phyloP scores from a whole-genome alignment of 2,797 vertebrate species.

The Phataginus tricuspis region DNA sequence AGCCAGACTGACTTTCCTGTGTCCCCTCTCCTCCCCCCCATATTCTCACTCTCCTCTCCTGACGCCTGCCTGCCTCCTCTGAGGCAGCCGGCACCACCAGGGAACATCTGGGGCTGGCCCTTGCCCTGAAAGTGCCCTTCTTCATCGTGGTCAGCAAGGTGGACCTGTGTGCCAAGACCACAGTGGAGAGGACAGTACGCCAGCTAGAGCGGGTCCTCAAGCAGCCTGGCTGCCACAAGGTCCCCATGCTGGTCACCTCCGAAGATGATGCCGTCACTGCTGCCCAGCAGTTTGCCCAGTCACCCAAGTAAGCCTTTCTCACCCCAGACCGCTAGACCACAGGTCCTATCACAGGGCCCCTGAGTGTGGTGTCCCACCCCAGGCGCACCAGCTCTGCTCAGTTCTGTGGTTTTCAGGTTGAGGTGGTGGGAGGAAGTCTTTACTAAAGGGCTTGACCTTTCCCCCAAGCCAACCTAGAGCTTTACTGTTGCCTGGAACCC shows the following conservation, averaged over 20 bases:
- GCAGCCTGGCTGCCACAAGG: constrained; percentile 97
- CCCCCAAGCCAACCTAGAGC: background rate
- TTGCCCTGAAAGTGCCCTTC: constrained; percentile 98
- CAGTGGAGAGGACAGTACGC: constrained; percentile 94
- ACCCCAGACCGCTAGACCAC: background rate
- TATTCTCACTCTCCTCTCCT: constrained; percentile 26
- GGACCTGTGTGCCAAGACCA: constrained; percentile 93
- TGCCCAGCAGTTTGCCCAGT: constrained; percentile 96
- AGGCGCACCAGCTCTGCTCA: background rate
- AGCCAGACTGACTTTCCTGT: background rate
- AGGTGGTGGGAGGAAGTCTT: background rate
- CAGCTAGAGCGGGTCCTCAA: constrained; percentile 96
- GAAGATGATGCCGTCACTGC: constrained; percentile 96
- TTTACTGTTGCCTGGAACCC: background rate
- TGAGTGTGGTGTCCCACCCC: background rate
- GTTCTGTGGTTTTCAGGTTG: constrained; percentile 1
- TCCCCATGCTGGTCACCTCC: constrained; percentile 92
- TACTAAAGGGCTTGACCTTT: background rate
- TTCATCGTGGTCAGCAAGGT: constrained; percentile 98
- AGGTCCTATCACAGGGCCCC: background rate
- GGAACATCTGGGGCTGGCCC: constrained; percentile 96
- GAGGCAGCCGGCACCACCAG: constrained; percentile 94
- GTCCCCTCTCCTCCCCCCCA: background rate
- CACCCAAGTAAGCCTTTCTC: constrained; percentile 89
- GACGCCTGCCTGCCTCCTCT: constrained; percentile 57